A percentile compares a stretch with the other conserved stretches of the same genome.
Evolutionary conservation across 2,797 vertebrate genomes (phyloP).

Genomic region (Spondyliosoma cantharus): DNA sequence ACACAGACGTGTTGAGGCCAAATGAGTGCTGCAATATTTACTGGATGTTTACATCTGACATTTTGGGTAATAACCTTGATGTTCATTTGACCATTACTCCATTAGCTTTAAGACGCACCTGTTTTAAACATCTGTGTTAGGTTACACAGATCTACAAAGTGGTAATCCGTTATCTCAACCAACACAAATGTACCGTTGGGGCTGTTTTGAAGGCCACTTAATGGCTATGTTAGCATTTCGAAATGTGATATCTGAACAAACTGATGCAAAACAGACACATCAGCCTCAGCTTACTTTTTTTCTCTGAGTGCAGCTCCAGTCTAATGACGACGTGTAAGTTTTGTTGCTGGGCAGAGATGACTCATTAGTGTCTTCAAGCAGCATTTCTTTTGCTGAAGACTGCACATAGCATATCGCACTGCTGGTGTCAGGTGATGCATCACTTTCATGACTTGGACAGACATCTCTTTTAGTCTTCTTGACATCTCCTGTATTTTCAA

Average conservation of each 20-base stretch:
- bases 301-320: conserved; percentile 76
- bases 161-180: not conserved
- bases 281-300: conserved; percentile 69
- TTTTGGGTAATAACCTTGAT: not conserved
- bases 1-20: too few species aligned
- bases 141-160: not conserved
- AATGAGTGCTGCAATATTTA: not conserved
- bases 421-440: not conserved
- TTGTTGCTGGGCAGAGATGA: conserved; percentile 73
- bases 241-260: conserved; percentile 44
- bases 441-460: not conserved
- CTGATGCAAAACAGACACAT: conserved; percentile 23
- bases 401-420: not conserved
- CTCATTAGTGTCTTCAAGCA: conserved; percentile 50
- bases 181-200: not conserved
- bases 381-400: conserved; percentile 16
- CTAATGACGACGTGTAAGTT: conserved; percentile 80
- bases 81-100: not conserved
- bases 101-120: not conserved
- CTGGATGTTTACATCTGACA: not conserved
- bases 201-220: not conserved
- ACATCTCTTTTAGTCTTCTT: not conserved
- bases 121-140: not conserved
- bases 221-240: not conserved
- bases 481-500: not conserved